Percentiles rank a stretch among this genome's conserved stretches.
Evolutionary conservation across 2,797 vertebrate genomes (phyloP).

Genomic region (Melanogrammus aeglefinus): DNA sequence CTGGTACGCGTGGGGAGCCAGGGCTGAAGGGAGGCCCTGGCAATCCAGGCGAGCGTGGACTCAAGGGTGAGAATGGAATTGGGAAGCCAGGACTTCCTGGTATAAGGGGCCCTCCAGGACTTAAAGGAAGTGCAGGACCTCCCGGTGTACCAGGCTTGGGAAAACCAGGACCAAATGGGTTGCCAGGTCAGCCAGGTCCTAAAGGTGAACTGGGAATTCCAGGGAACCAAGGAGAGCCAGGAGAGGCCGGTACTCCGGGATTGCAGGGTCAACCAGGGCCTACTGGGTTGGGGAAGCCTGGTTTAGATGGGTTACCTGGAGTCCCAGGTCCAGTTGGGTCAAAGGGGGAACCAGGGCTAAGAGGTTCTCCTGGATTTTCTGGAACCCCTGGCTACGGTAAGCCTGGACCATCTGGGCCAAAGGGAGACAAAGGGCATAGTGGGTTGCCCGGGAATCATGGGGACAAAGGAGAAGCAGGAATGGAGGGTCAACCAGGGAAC

Average conservation of each 20-base stretch:
- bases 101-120: conserved; percentile 76
- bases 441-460: conserved; percentile 84
- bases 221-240: conserved; percentile 77
- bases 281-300: conserved; percentile 80
- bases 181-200: conserved; percentile 79
- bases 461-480: conserved; percentile 86
- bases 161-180: conserved; percentile 83
- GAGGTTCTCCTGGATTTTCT: conserved; percentile 83
- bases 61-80: conserved; percentile 90
- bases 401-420: conserved; percentile 85
- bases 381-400: conserved; percentile 90
- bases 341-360: conserved; percentile 82
- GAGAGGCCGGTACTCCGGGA: conserved; percentile 79
- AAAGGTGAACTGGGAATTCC: conserved; percentile 85
- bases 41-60: conserved; percentile 81
- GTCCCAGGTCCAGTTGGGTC: conserved; percentile 76
- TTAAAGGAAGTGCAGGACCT: conserved; percentile 75
- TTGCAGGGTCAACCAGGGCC: conserved; percentile 82
- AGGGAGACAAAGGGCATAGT: conserved; percentile 86
- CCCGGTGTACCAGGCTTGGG: conserved; percentile 80
- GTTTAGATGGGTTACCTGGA: conserved; percentile 82
- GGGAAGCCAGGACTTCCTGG: conserved; percentile 86
- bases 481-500: conserved; percentile 81
- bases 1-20: conserved; percentile 86
- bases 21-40: conserved; percentile 84